phyloP scores from a whole-genome alignment of 2,113 vertebrate genomes.

The Zonotrichia leucophrys region DNA sequence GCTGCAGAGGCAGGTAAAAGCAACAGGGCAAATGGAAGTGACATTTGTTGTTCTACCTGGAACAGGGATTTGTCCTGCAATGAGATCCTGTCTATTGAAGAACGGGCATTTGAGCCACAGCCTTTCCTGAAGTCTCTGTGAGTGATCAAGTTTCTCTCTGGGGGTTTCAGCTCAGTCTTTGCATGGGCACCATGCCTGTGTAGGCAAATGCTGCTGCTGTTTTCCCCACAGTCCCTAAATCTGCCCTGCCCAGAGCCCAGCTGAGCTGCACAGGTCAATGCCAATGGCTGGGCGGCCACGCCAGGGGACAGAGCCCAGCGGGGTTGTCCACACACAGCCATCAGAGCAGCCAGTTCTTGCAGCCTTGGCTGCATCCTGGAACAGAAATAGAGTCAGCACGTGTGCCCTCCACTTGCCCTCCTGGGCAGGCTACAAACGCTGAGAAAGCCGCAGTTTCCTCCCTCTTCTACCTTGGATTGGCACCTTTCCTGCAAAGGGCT shows the following conservation, averaged over 20 bases:
- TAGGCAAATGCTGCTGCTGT: too few species aligned
- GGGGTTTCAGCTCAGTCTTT: too few species aligned
- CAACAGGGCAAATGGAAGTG: too few species aligned
- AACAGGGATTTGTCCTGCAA: too few species aligned
- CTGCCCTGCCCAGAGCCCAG: background rate
- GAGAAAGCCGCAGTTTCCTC: background rate
- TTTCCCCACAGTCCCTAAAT: background rate
- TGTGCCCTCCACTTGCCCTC: background rate
- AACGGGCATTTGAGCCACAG: too few species aligned
- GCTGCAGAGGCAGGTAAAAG: too few species aligned
- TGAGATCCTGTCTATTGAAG: too few species aligned
- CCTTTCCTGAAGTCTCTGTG: too few species aligned
- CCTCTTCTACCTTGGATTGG: background rate
- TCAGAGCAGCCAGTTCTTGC: background rate
- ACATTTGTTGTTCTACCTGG: too few species aligned
- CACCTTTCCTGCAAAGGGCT: too few species aligned
- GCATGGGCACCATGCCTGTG: too few species aligned
- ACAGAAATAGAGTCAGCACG: background rate
- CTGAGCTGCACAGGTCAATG: background rate
- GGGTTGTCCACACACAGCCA: background rate
- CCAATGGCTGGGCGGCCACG: background rate
- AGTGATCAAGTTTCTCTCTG: too few species aligned
- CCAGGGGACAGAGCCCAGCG: background rate
- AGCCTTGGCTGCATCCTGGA: background rate
- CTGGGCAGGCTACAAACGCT: background rate